phyloP scores from a whole-genome alignment of 1,140 invertebrate species.

The Acromyrmex echinatior region DNA sequence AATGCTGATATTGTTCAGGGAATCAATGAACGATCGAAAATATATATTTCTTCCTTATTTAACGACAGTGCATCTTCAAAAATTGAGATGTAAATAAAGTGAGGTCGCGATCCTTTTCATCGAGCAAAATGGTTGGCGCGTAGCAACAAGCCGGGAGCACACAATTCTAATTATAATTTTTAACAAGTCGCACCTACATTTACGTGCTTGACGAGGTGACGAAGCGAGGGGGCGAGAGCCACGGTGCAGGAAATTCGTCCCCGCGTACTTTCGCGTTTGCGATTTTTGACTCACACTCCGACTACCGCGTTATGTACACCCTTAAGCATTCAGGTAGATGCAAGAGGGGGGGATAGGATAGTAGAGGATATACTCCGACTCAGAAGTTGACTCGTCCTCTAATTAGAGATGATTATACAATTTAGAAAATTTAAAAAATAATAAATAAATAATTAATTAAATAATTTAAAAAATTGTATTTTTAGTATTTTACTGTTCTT shows the following conservation, averaged over 20 bases:
- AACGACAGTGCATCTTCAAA: background rate
- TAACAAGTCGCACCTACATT: constrained; percentile 51
- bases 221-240: constrained; percentile 32
- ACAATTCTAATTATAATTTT: constrained; percentile 66
- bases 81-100: constrained; percentile 30
- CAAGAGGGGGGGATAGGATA: background rate
- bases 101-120: constrained; percentile 37
- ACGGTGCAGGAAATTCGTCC: constrained; percentile 3
- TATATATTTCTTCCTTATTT: background rate
- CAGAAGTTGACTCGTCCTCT: constrained; percentile 50
- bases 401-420: constrained; percentile 7
- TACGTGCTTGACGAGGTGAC: constrained; percentile 63
- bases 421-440: constrained; percentile 16
- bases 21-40: background rate
- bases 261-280: constrained; percentile 34
- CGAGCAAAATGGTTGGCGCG: constrained; percentile 38
- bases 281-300: constrained; percentile 68
- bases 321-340: constrained; percentile 70
- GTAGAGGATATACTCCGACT: constrained; percentile 59
- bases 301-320: constrained; percentile 69
- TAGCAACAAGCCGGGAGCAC: constrained; percentile 17
- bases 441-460: too few relatives aligned
- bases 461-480: background rate
- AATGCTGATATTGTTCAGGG: background rate
- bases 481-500: background rate